Conservation (phyloP, 1,140 invertebrate species). For the Macrotrachela quadricornifera region DNA sequence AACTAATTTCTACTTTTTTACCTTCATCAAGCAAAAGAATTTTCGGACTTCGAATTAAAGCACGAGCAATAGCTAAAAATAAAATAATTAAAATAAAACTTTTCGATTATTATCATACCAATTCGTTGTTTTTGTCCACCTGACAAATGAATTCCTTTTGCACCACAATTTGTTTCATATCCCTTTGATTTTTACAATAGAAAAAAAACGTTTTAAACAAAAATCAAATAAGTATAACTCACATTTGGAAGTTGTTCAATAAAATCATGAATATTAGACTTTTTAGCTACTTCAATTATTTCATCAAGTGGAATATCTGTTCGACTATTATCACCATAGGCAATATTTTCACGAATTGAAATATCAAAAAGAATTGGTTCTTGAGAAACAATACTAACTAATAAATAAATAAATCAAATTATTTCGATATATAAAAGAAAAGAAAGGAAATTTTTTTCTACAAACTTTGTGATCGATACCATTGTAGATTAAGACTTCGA, state of each 20-base stretch:
- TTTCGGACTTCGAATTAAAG: constrained; percentile 42
- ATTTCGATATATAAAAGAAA: too few relatives aligned
- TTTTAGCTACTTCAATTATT: constrained; percentile 53
- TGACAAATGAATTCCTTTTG: constrained; percentile 22
- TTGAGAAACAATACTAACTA: constrained; percentile 86
- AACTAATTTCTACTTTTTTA: too few relatives aligned
- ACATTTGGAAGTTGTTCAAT: constrained; percentile 35
- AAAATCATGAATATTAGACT: constrained; percentile 66
- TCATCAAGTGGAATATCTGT: constrained; percentile 41
- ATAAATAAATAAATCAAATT: constrained; percentile 28
- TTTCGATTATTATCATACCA: too few relatives aligned
- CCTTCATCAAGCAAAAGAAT: constrained; percentile 57
- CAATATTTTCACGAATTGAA: constrained; percentile 81
- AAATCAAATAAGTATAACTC: too few relatives aligned
- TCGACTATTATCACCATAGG: constrained; percentile 51
- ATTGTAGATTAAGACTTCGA: constrained; percentile 48
- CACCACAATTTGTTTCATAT: constrained; percentile 22
- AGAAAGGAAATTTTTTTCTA: constrained; percentile 20
- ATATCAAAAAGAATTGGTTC: constrained; percentile 95
- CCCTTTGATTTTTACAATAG: constrained; percentile 27
- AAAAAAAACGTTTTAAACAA: too few relatives aligned
- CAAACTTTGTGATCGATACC: constrained; percentile 51
- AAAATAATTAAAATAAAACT: too few relatives aligned
- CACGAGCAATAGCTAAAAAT: neutral
- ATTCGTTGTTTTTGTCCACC: constrained; percentile 28